phyloP scores from a whole-genome alignment of 1,140 invertebrate genomes.

The Heliconius eleuchia region DNA sequence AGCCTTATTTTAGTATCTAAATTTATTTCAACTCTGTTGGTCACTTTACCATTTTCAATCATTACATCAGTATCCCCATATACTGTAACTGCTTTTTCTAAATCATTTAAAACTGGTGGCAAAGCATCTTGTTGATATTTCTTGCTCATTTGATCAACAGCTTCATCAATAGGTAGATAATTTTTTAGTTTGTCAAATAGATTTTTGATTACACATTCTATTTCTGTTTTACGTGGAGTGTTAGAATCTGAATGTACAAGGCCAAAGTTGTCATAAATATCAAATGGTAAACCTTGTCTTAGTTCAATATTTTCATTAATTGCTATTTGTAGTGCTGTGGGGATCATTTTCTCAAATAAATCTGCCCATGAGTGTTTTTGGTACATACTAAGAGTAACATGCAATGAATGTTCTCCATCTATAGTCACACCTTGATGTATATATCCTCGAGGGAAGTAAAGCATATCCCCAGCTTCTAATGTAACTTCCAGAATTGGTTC shows the following conservation, averaged over 20 bases:
- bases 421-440: conserved; percentile 95
- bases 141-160: conserved; percentile 92
- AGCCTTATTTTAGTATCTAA: conserved; percentile 87
- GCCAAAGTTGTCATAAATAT: conserved; percentile 90
- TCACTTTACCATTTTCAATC: conserved; percentile 83
- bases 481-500: conserved; percentile 91
- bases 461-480: conserved; percentile 92
- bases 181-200: conserved; percentile 85
- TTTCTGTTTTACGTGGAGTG: conserved; percentile 77
- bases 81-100: conserved; percentile 86
- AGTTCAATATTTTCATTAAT: conserved; percentile 87
- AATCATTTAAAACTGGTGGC: conserved; percentile 88
- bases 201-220: conserved; percentile 83
- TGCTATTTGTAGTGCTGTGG: conserved; percentile 88
- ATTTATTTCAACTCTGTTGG: conserved; percentile 84
- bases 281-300: conserved; percentile 89
- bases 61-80: conserved; percentile 87
- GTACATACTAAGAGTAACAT: conserved; percentile 95
- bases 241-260: conserved; percentile 82
- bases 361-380: conserved; percentile 96
- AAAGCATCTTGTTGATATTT: conserved; percentile 93
- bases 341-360: conserved; percentile 91
- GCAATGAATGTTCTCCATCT: conserved; percentile 91
- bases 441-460: conserved; percentile 96
- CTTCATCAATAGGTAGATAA: conserved; percentile 89